Evolutionary conservation across 2,113 vertebrate species (phyloP), one percentile per base, ranked within the genome.

Genomic region (Lampris megalopsis): DNA sequence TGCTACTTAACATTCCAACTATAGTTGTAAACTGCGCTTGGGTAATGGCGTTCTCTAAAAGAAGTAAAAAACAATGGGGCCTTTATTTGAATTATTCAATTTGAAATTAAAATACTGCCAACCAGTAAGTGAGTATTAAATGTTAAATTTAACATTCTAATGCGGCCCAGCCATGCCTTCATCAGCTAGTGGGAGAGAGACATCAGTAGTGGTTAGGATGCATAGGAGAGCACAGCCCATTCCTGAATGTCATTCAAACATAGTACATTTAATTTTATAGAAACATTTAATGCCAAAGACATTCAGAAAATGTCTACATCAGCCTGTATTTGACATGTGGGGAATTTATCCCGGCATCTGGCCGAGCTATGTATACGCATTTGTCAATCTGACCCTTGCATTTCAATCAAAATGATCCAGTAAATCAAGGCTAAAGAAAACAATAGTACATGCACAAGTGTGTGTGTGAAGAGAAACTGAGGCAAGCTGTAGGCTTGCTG

Each of bases 1-100:
- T 40, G 60, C 24, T 37, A 54, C 59, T 56, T 45, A 73, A 77
- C 65, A 82, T 77, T 73, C 48, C 73, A 59, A n/a, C 49, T 38
- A 45, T 45, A 42, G 61, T 9, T 54, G 54, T 48, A 65, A 63
- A 54, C 48, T 69, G 59, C 74, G 58, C 52, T 63, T 61, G 56
- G 38, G 63, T 72, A 52, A 72, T 81, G 57, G 62, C 52, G 66
- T 56, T 75, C 7, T 24, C 57, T 74, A 54, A 64, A 54, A 62
- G 56, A 47, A 64, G 47, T 50, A 4, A 62, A 45, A 45, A 45
- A 71, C 66, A 74, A 57, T 60, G 10, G 41, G 58, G 43, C 45
- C 38, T 61, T 57, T 35, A 50, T 52, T 38, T 57, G 56, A 5
- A 43, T 7, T 7, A 5, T 45, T 45, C 24, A 24, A 24, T 24